Percentiles rank a stretch among this genome's conserved stretches.
Evolutionary conservation across 2,797 vertebrate genomes (phyloP).

Genomic region (Anomalospiza imberbis): DNA sequence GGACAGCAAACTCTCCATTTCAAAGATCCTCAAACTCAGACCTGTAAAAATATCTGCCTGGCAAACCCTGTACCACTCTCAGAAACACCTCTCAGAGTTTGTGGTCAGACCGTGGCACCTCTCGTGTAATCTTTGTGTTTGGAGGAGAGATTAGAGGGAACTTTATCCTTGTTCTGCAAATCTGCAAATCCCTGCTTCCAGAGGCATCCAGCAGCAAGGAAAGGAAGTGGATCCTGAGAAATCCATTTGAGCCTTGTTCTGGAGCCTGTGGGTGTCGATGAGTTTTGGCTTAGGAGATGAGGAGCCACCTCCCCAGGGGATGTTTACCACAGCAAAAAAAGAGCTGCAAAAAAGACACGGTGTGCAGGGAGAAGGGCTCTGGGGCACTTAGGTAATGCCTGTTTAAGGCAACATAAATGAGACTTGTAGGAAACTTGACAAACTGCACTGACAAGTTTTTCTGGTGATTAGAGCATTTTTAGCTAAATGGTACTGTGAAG

Average conservation of each 20-base stretch:
- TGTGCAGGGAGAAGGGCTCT: not conserved
- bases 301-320: rapidly evolving
- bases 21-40: not conserved
- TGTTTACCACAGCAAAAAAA: not conserved
- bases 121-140: not conserved
- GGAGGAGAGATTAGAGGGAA: not conserved
- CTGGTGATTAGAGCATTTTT: not conserved
- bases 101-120: not conserved
- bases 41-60: not conserved
- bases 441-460: not conserved
- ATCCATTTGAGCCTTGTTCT: not conserved
- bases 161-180: not conserved
- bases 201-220: not conserved
- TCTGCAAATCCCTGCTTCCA: not conserved
- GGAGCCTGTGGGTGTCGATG: not conserved
- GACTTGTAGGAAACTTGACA: not conserved
- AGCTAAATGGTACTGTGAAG: not conserved
- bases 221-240: not conserved
- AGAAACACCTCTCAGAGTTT: not conserved
- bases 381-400: not conserved
- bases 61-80: not conserved
- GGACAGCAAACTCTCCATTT: not conserved
- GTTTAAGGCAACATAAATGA: not conserved
- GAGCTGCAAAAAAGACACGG: not conserved
- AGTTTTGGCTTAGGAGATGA: not conserved